Base-by-base conservation (phyloP, 2,113 vertebrate species). In the Triplophysa dalaica region DNA sequence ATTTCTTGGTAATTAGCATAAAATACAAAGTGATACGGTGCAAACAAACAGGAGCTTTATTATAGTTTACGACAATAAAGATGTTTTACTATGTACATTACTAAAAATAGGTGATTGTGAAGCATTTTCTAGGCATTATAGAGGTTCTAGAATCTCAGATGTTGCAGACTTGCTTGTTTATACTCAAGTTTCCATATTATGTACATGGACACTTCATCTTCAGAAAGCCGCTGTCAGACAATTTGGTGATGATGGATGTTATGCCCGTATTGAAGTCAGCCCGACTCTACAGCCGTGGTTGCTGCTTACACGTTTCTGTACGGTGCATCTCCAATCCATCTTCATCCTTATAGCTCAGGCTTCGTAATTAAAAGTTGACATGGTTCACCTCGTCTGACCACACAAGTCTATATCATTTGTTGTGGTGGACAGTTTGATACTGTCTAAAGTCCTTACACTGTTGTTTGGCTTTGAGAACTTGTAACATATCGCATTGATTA, bases 301-400 rank as follows among this genome's bases (percentile, higher is more conserved):
- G 77, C 21, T 80, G 22, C 74, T 79, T 69, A 63, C 41, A 77
- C 78, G 72, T 87, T 86, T 89, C 82, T 86, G 69, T 85, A 68
- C 81, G 75, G 81, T 85, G 80, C 62, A 65, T 89, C 89, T 88
- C 81, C 89, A 88, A 91, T 89, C 80, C 70, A 77, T 86, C 83
- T 81, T 45, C 64, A 67, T 82, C 72, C 81, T 86, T 87, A 81
- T 72, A 60, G 76, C 86, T 86, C 85, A 83, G 82, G 84, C 81
- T 84, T 84, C 70, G 84, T 91, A 92, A 93, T 91, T 91, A 92
- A 93, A 90, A 88, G 87, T 88, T 75, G 89, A 89, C 87, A 89
- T 83, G 78, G 79, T 87, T 92, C 88, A 88, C 87, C 61, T 90
- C 89, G 83, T 84, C 86, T 87, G 90, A 88, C 87, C 87, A 68